Base-by-base conservation (phyloP, 2,113 vertebrate species). In the Colistium nudipinnis region DNA sequence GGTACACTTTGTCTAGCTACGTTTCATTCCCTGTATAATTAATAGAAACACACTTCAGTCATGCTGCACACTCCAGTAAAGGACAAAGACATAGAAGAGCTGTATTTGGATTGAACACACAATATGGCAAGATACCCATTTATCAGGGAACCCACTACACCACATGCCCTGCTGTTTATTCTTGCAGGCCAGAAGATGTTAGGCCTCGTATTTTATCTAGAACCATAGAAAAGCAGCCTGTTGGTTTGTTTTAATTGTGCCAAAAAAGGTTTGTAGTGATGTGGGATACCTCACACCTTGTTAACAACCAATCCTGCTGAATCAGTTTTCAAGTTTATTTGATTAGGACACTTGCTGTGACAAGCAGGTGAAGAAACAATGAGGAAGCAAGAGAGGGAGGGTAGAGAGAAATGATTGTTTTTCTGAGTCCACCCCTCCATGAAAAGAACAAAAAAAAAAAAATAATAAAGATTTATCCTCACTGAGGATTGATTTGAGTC, bases 401-500 rank as follows among this genome's bases (percentile, higher is more conserved):
- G 70, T 30, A 67, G 60, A 85, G 78, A 86, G 73, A 90, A 85
- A 76, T 89, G 81, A 90, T 91, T 89, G 86, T 90, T 91, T 87
- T 78, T 13, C 74, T 55, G 77, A 84, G 88, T 91, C 84, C 81
- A 84, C 79, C 80, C 60, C 87, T 84, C 82, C 70, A 78, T 82
- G 31, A 64, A 85, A 81, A 44, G n/a, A 76, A 74, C 60, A 72
- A 52, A 81, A 74, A 62, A 72, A 52, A 81, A 66, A 78, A 53
- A 70, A 81, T 43, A 84, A 82, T 57, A 83, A 88, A 81, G 66
- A 82, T 75, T 75, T 82, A 82, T 88, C 85, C 89, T 91, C 88
- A 85, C 71, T 85, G 86, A 91, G 88, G 86, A 89, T 74, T 88
- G 76, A 90, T 89, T 87, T 44, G 72, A 91, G 88, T 91, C 87